Evolutionary conservation across 2,888 invertebrate genomes (phyloP).

Genomic region (Blastobasis adustella): DNA sequence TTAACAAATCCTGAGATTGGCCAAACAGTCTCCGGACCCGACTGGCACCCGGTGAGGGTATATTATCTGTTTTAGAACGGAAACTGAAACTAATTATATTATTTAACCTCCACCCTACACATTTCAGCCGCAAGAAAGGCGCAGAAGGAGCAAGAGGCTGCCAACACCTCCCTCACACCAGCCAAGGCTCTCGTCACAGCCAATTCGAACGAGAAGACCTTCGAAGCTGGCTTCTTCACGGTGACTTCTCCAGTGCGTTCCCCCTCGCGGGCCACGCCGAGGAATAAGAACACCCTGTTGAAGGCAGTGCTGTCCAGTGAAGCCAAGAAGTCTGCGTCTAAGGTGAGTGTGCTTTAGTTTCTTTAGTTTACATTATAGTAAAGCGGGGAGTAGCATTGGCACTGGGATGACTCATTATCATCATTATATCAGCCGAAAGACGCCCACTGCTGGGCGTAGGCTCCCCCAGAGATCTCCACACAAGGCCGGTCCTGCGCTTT

Average conservation of each 20-base stretch:
- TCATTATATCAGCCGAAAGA: too few relatives aligned
- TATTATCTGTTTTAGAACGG: not conserved
- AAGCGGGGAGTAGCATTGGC: too few relatives aligned
- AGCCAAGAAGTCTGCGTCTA: constrained; percentile 49
- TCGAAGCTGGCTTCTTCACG: constrained; percentile 63
- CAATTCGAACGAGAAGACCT: constrained; percentile 34
- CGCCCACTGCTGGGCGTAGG: too few relatives aligned
- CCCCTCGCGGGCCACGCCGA: constrained; percentile 17
- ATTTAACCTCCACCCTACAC: not conserved
- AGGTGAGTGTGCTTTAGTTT: constrained; percentile 24
- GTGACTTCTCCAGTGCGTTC: constrained; percentile 53
- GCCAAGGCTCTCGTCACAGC: not conserved
- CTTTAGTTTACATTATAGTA: too few relatives aligned
- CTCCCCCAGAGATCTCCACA: too few relatives aligned
- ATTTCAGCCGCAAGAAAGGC: constrained; percentile 53
- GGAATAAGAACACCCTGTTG: constrained; percentile 26
- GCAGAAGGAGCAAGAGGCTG: constrained; percentile 30
- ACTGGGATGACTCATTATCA: too few relatives aligned
- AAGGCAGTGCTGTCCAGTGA: constrained; percentile 56
- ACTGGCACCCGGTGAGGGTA: not conserved
- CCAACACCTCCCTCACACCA: not conserved
- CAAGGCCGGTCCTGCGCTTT: too few relatives aligned
- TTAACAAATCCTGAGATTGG: too few relatives aligned
- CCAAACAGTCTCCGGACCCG: too few relatives aligned
- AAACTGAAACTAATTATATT: not conserved